Evolutionary conservation across 2,113 vertebrate genomes (phyloP).

Genomic region (Ivindomyrus marchei): DNA sequence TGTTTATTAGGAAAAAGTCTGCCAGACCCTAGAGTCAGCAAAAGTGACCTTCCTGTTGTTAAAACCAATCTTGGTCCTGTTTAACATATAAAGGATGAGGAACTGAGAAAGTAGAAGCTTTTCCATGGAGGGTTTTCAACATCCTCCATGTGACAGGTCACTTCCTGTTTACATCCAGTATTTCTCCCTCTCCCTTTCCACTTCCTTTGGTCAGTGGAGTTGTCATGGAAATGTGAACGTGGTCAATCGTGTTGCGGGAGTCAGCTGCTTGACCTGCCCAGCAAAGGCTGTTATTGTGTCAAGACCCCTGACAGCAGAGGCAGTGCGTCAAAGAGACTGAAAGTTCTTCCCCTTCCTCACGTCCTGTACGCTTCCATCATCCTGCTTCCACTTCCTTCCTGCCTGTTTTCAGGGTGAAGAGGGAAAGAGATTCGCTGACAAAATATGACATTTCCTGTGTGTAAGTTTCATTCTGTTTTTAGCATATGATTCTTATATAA

Average conservation of each 20-base stretch:
- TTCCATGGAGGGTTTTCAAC: background rate
- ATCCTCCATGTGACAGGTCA: background rate
- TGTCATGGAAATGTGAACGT: background rate
- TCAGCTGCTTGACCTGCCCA: background rate
- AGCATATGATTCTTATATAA: background rate
- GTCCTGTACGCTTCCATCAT: background rate
- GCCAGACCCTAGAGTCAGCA: constrained; percentile 17
- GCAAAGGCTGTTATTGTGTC: constrained; percentile 8
- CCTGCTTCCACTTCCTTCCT: background rate
- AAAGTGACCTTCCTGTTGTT: constrained; percentile 21
- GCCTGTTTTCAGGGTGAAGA: background rate
- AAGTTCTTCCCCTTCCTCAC: background rate
- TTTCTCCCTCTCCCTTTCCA: background rate
- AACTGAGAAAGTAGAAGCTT: background rate
- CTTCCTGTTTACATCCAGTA: constrained; percentile 2
- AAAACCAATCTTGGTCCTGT: background rate
- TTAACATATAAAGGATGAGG: background rate
- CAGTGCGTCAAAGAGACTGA: background rate
- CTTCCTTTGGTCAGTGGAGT: background rate
- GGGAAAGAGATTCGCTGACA: background rate
- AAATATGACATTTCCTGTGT: background rate
- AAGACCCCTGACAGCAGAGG: background rate
- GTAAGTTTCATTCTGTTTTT: background rate
- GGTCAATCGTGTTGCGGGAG: background rate
- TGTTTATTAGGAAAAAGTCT: constrained; percentile 2